A percentile compares a stretch with the other conserved stretches of the same genome.
These are phyloP conservation scores for Eupeodes latifasciatus DNA, from an alignment of 2,888 invertebrate species.

Conservation along the genomic window DNA sequence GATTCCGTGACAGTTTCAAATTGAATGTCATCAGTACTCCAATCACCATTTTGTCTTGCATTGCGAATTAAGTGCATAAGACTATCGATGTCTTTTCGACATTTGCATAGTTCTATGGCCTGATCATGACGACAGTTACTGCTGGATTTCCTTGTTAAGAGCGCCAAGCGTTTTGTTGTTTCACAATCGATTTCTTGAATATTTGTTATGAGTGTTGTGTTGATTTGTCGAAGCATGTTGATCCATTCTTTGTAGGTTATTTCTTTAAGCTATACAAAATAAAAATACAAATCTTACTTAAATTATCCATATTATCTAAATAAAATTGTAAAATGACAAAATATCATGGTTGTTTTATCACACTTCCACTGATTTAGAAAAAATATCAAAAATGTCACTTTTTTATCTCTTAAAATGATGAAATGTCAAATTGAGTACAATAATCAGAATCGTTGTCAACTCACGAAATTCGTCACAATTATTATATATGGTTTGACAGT, in stretches of 20 bases:
- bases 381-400: too few species aligned
- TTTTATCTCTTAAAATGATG: too few species aligned
- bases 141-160: constrained; percentile 82
- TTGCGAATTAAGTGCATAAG: constrained; percentile 84
- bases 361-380: too few species aligned
- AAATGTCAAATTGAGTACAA: too few species aligned
- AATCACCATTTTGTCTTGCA: constrained; percentile 82
- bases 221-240: constrained; percentile 87
- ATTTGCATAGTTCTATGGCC: constrained; percentile 77
- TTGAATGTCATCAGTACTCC: constrained; percentile 83
- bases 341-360: too few species aligned
- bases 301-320: too few species aligned
- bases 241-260: constrained; percentile 87
- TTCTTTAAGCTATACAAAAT: constrained; percentile 86
- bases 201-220: constrained; percentile 86
- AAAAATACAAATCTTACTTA: background rate
- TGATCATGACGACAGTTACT: constrained; percentile 72
- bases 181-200: constrained; percentile 87
- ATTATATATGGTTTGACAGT: too few species aligned
- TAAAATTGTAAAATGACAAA: too few species aligned
- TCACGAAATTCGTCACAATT: too few species aligned
- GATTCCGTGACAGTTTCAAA: constrained; percentile 84
- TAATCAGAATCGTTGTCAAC: too few species aligned
- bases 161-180: constrained; percentile 85
- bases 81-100: constrained; percentile 82